Evolutionary conservation across 2,113 vertebrate genomes (phyloP).

Genomic region (Rhinolophus sinicus): DNA sequence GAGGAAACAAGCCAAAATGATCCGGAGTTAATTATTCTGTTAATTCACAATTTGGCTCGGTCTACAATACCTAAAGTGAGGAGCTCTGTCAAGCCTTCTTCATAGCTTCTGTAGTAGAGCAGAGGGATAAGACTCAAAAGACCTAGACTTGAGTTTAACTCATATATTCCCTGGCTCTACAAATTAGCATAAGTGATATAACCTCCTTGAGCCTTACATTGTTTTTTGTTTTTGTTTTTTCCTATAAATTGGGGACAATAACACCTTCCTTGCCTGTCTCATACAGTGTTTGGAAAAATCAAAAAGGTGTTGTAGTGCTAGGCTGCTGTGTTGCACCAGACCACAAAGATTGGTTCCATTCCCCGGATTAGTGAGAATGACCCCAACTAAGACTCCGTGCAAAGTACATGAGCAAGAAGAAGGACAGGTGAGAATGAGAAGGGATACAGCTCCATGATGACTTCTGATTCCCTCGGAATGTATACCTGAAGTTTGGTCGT

Average conservation of each 20-base stretch:
- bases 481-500: background rate
- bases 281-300: background rate
- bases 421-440: background rate
- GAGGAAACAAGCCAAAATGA: background rate
- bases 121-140: background rate
- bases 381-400: background rate
- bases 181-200: background rate
- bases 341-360: background rate
- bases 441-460: too few species aligned
- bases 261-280: background rate
- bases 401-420: background rate
- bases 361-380: background rate
- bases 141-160: background rate
- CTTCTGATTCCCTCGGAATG: background rate
- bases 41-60: background rate
- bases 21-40: background rate
- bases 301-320: background rate
- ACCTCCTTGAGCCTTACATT: background rate
- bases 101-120: background rate
- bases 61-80: background rate
- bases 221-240: background rate
- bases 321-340: background rate
- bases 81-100: background rate
- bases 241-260: background rate
- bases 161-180: background rate